These are phyloP conservation scores for Coenonympha glycerion DNA, from an alignment of 2,888 invertebrate genomes.

Conservation along the genomic window DNA sequence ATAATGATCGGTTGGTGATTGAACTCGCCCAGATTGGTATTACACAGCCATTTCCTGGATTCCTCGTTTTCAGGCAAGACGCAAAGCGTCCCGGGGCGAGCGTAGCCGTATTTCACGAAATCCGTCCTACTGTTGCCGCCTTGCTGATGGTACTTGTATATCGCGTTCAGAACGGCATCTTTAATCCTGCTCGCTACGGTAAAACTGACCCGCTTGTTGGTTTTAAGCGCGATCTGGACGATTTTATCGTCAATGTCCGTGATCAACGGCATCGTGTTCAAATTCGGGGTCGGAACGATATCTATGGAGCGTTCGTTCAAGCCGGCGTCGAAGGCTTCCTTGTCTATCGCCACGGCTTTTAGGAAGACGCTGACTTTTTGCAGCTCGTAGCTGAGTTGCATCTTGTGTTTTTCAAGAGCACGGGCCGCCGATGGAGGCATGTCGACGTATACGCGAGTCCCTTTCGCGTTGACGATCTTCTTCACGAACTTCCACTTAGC, in stretches of 20 bases:
- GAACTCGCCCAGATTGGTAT: constrained; percentile 47
- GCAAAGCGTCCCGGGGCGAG: constrained; percentile 50
- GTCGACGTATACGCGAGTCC: constrained; percentile 61
- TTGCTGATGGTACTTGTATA: constrained; percentile 51
- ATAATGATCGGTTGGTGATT: constrained; percentile 42
- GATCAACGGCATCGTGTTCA: constrained; percentile 48
- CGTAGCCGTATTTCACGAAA: constrained; percentile 55
- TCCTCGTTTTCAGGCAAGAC: constrained; percentile 54
- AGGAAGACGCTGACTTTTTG: constrained; percentile 61
- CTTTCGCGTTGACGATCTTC: constrained; percentile 51
- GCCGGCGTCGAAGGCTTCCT: constrained; percentile 56
- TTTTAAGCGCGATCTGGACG: constrained; percentile 50
- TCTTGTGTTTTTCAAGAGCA: constrained; percentile 50
- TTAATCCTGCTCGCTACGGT: constrained; percentile 52
- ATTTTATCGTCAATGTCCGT: constrained; percentile 35
- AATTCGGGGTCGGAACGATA: constrained; percentile 35
- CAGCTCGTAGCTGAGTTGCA: constrained; percentile 61
- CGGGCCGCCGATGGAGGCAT: constrained; percentile 62
- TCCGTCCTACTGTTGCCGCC: constrained; percentile 45
- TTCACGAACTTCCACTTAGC: constrained; percentile 65
- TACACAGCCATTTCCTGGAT: constrained; percentile 50
- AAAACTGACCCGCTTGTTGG: constrained; percentile 42
- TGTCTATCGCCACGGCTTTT: constrained; percentile 61
- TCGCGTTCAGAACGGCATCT: constrained; percentile 50
- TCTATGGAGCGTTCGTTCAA: constrained; percentile 40